phyloP scores from a whole-genome alignment of 2,113 vertebrate genomes.

The Corydoras maculifer region DNA sequence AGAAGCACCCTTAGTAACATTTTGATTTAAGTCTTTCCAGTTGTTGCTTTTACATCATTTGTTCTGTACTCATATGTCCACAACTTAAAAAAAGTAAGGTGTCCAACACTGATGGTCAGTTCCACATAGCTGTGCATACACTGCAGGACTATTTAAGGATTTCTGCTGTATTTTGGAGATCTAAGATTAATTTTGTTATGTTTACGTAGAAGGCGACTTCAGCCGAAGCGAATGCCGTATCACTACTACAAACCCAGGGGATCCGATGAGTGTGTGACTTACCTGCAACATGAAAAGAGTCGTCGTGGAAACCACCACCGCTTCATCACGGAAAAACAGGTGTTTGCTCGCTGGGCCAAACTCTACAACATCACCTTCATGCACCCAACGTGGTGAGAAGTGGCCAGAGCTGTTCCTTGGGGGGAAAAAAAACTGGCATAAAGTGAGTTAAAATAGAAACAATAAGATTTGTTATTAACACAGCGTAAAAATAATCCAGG shows the following conservation, averaged over 20 bases:
- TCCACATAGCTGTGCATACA: no score
- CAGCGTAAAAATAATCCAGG: no score
- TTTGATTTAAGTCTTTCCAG: no score
- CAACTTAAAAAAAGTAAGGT: no score
- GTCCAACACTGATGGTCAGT: no score
- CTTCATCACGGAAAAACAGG: slow-evolving; percentile 94
- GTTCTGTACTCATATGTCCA: no score
- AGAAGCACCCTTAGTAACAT: no score
- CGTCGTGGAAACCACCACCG: slow-evolving; percentile 89
- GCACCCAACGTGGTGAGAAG: slow-evolving; percentile 73
- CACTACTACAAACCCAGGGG: slow-evolving; percentile 95
- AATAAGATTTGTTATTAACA: not conserved
- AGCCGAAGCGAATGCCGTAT: slow-evolving; percentile 77
- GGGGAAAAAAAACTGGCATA: not conserved
- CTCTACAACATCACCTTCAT: slow-evolving; percentile 91
- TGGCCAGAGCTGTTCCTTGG: not conserved
- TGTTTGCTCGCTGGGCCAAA: slow-evolving; percentile 88
- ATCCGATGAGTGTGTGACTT: slow-evolving; percentile 83
- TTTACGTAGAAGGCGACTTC: slow-evolving; percentile 60
- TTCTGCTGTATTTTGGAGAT: not conserved
- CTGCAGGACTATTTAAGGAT: no score
- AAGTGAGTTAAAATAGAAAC: not conserved
- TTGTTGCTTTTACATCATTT: no score
- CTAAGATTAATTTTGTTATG: not conserved
- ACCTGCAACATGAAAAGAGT: slow-evolving; percentile 83